Conservation (phyloP, 2,797 vertebrate species). For the Mormyrops boulengeri region DNA sequence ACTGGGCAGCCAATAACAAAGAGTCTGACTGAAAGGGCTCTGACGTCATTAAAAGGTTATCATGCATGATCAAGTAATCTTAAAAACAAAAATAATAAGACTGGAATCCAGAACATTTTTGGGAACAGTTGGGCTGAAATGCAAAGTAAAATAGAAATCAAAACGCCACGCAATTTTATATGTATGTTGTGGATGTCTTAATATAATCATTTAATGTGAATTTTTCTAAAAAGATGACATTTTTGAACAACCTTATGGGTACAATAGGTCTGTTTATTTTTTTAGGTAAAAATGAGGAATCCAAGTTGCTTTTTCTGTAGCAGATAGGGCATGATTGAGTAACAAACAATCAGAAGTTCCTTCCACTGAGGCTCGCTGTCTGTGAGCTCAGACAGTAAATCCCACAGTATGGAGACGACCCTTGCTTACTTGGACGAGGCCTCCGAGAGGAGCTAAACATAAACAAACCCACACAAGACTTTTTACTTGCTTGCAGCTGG, state of each 20-base stretch:
- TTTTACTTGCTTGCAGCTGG: not conserved
- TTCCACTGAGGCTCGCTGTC: not conserved
- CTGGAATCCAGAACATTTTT: not conserved
- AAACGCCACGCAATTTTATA: not conserved
- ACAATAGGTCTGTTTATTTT: not conserved
- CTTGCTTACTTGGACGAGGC: not conserved
- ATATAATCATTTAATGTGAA: not conserved
- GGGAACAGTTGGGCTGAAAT: not conserved
- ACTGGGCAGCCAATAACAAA: not conserved
- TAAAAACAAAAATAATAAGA: not conserved
- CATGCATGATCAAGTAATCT: not conserved
- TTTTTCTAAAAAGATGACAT: not conserved
- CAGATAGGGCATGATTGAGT: not conserved
- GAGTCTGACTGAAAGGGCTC: not conserved
- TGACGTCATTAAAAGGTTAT: not conserved
- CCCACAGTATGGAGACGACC: not conserved
- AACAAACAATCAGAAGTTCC: not conserved
- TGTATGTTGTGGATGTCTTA: not conserved
- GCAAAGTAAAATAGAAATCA: not conserved
- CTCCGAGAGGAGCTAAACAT: not conserved
- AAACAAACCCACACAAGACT: not conserved
- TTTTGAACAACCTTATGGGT: not conserved
- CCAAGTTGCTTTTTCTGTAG: not conserved
- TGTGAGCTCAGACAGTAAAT: not conserved
- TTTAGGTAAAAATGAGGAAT: not conserved